Evolutionary conservation across 2,797 vertebrate species (phyloP).

Genomic region (Triplophysa bombifrons): DNA sequence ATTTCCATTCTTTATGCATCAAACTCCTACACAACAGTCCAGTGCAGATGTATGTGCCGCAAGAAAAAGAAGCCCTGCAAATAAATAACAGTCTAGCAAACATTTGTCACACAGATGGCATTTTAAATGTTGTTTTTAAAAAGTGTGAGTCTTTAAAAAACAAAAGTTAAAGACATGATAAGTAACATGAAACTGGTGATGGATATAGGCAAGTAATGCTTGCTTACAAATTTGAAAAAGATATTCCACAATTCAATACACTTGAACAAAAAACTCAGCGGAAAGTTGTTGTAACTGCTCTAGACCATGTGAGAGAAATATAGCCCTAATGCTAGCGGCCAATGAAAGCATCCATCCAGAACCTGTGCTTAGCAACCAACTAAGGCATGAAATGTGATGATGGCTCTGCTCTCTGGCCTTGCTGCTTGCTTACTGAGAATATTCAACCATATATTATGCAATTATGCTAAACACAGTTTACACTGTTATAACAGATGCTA

Average conservation of each 20-base stretch:
- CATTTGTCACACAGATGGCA: slow-evolving; percentile 17
- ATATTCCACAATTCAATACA: not conserved
- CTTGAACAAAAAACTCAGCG: too few species aligned
- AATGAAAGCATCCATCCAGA: slow-evolving; percentile 24
- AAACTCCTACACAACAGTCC: not conserved
- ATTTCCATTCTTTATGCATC: slow-evolving; percentile 7
- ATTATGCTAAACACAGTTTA: slow-evolving; percentile 65
- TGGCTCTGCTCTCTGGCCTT: slow-evolving; percentile 54
- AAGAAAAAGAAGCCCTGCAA: slow-evolving; percentile 1
- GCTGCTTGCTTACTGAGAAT: slow-evolving; percentile 38
- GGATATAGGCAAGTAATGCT: not conserved
- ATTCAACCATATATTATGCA: slow-evolving; percentile 65
- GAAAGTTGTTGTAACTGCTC: not conserved
- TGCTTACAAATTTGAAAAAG: not conserved
- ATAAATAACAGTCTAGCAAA: slow-evolving; percentile 15
- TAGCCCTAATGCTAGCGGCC: not conserved
- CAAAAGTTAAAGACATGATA: not conserved
- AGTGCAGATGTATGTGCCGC: slow-evolving; percentile 11
- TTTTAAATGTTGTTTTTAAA: slow-evolving; percentile 9
- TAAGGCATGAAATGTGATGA: slow-evolving; percentile 62
- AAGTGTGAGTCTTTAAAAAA: slow-evolving; percentile 11
- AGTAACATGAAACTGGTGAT: not conserved
- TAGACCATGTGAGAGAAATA: not conserved
- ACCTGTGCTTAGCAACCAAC: slow-evolving; percentile 55
- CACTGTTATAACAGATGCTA: slow-evolving; percentile 67